A percentile compares a stretch with the other conserved stretches of the same genome.
phyloP scores from a whole-genome alignment of 2,113 vertebrate genomes.

The Notothenia rossii region DNA sequence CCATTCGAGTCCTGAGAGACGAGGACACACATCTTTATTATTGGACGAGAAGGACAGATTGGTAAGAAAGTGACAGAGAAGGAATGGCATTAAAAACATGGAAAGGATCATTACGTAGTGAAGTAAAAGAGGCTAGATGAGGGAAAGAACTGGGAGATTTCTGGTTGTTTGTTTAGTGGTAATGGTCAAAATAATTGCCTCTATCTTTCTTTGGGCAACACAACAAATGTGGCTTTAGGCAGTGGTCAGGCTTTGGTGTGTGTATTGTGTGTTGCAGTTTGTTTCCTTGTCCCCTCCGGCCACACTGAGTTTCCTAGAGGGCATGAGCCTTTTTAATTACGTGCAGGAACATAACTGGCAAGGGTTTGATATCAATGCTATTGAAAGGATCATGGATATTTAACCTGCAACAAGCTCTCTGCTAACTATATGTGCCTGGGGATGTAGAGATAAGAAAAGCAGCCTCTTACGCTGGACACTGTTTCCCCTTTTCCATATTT shows the following conservation, averaged over 20 bases:
- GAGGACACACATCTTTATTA: background rate
- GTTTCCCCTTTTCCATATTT: background rate
- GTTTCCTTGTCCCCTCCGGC: conserved; percentile 21
- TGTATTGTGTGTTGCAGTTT: background rate
- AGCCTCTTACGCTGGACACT: background rate
- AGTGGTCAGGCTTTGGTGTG: too few species aligned
- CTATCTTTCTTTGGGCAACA: conserved; percentile 19
- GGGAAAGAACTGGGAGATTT: background rate
- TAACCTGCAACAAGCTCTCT: background rate
- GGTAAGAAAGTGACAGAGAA: background rate
- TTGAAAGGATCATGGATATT: background rate
- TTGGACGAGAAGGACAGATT: conserved; percentile 22
- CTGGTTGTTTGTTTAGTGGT: background rate
- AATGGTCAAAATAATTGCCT: background rate
- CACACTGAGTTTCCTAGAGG: conserved; percentile 38
- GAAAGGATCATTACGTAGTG: background rate
- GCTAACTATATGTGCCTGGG: background rate
- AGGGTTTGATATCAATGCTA: background rate
- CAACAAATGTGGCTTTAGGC: too few species aligned
- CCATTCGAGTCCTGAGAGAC: conserved; percentile 19
- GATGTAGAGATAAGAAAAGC: background rate
- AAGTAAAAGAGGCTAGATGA: background rate
- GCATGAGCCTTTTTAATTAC: background rate
- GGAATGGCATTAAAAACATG: too few species aligned
- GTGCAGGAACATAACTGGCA: background rate